These are phyloP conservation scores for Eilema depressum DNA, from an alignment of 2,888 invertebrate species.

Conservation along the genomic window DNA sequence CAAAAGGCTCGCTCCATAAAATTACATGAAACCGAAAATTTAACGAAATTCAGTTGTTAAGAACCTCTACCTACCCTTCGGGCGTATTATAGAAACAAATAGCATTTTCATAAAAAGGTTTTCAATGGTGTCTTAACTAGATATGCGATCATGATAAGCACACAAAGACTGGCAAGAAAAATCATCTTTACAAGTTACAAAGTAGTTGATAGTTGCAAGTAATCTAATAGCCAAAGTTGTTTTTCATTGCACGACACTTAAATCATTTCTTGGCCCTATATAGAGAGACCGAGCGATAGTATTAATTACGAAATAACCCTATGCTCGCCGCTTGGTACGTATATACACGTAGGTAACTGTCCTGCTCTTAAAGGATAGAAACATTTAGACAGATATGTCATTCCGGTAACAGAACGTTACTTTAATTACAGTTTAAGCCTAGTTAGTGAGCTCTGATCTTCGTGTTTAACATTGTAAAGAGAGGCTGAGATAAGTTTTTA, in stretches of 20 bases:
- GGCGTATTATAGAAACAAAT: neutral
- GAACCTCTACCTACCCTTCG: neutral
- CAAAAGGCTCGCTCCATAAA: neutral
- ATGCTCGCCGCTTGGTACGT: slow-evolving; percentile 62
- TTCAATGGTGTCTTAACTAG: slow-evolving; percentile 25
- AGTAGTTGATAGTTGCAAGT: slow-evolving; percentile 40
- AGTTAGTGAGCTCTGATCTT: slow-evolving; percentile 72
- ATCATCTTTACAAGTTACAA: slow-evolving; percentile 41
- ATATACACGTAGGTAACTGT: slow-evolving; percentile 67
- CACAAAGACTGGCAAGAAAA: slow-evolving; percentile 42
- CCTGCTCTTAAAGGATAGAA: slow-evolving; percentile 79
- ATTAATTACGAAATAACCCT: slow-evolving; percentile 78
- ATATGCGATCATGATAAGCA: slow-evolving; percentile 31
- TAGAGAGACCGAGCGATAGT: slow-evolving; percentile 67
- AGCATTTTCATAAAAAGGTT: slow-evolving; percentile 20
- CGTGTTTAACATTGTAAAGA: slow-evolving; percentile 76
- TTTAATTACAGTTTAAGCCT: slow-evolving; percentile 77
- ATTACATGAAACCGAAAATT: neutral
- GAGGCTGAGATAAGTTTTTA: slow-evolving; percentile 70
- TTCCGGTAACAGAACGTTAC: slow-evolving; percentile 79
- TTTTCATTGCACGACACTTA: slow-evolving; percentile 64
- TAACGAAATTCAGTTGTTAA: neutral
- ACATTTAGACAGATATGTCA: slow-evolving; percentile 82
- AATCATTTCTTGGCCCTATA: slow-evolving; percentile 71
- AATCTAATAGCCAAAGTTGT: slow-evolving; percentile 42